A percentile compares a stretch with the other conserved stretches of the same genome.
These are phyloP conservation scores for Galleria mellonella DNA, from an alignment of 1,140 invertebrate species.

Conservation along the genomic window DNA sequence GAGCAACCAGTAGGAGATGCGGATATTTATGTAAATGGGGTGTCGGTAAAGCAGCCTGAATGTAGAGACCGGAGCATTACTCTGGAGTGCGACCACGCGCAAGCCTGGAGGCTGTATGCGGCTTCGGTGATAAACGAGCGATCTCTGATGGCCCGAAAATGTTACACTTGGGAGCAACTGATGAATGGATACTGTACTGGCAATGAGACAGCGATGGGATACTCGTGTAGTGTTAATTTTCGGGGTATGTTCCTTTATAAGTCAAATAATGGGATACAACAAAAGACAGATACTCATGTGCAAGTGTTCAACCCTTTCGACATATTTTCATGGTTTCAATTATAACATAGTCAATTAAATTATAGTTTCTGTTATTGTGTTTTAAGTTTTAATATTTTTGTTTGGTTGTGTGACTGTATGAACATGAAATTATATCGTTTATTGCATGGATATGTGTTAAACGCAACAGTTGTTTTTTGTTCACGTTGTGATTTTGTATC, in stretches of 20 bases:
- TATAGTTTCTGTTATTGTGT: no score
- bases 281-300: slow-evolving; percentile 8
- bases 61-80: slow-evolving; percentile 29
- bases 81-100: slow-evolving; percentile 48
- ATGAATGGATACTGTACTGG: slow-evolving; percentile 32
- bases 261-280: slow-evolving; percentile 15
- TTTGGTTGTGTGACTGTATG: no score
- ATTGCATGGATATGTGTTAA: no score
- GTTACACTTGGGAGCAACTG: slow-evolving; percentile 36
- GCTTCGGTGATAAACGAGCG: slow-evolving; percentile 29
- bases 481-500: no score
- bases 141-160: slow-evolving; percentile 25
- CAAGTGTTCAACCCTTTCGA: slow-evolving; percentile 40
- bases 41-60: slow-evolving; percentile 40
- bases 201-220: slow-evolving; percentile 30
- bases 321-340: slow-evolving; percentile 22
- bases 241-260: slow-evolving; percentile 45
- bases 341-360: no score
- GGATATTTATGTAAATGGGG: slow-evolving; percentile 53
- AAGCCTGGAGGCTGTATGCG: slow-evolving; percentile 43
- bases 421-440: no score
- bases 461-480: no score
- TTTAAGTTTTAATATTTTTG: no score
- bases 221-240: slow-evolving; percentile 19
- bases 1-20: slow-evolving; percentile 53